Conservation (phyloP, 2,888 invertebrate species). For the Acleris laterana region DNA sequence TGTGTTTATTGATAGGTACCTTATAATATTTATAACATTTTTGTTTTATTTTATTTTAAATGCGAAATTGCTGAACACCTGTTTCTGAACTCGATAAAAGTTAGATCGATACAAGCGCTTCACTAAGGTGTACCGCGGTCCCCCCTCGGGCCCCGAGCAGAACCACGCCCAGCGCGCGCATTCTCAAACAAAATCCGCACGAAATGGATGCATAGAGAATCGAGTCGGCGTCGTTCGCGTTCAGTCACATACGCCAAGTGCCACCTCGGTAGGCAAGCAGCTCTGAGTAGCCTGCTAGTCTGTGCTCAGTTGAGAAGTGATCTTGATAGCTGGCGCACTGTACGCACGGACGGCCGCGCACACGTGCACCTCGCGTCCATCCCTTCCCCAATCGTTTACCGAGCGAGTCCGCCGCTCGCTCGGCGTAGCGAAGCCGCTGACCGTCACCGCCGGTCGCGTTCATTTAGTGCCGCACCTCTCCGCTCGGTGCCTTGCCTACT, state of each 20-base stretch:
- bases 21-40: too few relatives aligned
- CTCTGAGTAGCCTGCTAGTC: neutral
- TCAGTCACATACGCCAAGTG: conserved; percentile 66
- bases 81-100: conserved; percentile 49
- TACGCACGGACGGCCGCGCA: conserved; percentile 69
- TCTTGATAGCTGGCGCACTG: conserved; percentile 69
- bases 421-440: conserved; percentile 41
- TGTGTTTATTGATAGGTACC: too few relatives aligned
- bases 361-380: conserved; percentile 68
- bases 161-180: conserved; percentile 79
- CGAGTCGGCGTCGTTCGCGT: conserved; percentile 60
- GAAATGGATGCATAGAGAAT: conserved; percentile 70
- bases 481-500: conserved; percentile 46
- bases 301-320: conserved; percentile 68
- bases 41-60: too few relatives aligned
- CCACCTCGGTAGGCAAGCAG: conserved; percentile 51
- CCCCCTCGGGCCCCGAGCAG: conserved; percentile 69
- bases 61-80: neutral
- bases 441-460: conserved; percentile 34
- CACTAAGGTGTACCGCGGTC: conserved; percentile 62
- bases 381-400: conserved; percentile 57
- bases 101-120: conserved; percentile 62
- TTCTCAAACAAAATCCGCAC: conserved; percentile 74
- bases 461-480: conserved; percentile 41
- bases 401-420: conserved; percentile 59